Evolutionary conservation across 1,140 invertebrate species (phyloP), one percentile per base, ranked within the genome.

Genomic region (Dreissena polymorpha): DNA sequence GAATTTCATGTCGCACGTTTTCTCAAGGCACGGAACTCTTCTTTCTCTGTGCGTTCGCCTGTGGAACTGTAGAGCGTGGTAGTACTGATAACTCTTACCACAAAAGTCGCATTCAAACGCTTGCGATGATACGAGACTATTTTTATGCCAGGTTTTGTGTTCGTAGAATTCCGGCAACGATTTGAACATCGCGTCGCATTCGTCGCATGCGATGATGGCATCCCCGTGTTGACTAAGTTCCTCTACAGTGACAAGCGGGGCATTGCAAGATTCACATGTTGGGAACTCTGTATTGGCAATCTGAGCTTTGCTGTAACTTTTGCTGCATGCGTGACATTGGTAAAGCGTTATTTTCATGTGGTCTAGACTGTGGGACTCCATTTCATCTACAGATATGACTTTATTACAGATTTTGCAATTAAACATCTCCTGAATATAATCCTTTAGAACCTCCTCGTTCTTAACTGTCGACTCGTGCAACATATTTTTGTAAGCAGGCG

Each of bases 391-490:
- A 10, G 88, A 87, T 14, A 90, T 75, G 25, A 90, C 85, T 29
- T 88, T 88, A 65, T 90, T 88, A 73, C 88, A 89, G 0, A 88
- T 75, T 73, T 89, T 89, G 72, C 89, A 90, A 55, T 89, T 88
- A 74, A 87, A 90, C 10, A 89, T 70, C 75, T 90, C 87, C 27
- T 89, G 87, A 65, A 88, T 89, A 80, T 89, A 71, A 21, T 88
- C 79, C 50, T 83, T 73, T 0, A 69, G 57, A n/a, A 67, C 55
- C 25, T 39, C 23, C 0, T 84, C 72, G 49, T 73, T 78, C 8
- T 39, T 68, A n/a, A 63, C 49, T 21, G 6, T 77, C 80, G 23
- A 57, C 60, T 21, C 8, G 55, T 53, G 23, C 21, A 8, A 21
- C 55, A 65, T 14, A 16, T 39, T 75, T 51, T 25, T 64, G 49